phyloP scores from a whole-genome alignment of 2,888 invertebrate species.

The Oeneis ivallda region DNA sequence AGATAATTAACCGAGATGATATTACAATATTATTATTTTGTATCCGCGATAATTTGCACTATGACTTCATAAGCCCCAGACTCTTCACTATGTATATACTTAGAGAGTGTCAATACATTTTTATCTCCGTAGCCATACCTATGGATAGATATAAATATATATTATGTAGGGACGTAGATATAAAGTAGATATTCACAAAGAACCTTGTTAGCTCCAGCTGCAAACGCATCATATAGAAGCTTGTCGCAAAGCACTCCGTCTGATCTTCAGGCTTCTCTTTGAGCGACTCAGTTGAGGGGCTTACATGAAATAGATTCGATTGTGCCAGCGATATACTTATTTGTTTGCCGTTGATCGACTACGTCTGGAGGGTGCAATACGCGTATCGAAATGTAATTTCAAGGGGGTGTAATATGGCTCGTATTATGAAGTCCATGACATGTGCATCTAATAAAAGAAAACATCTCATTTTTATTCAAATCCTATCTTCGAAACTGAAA shows the following conservation, averaged over 20 bases:
- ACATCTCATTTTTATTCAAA: too few species aligned
- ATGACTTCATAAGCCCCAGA: too few species aligned
- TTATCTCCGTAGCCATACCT: neutral
- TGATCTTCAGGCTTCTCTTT: conserved; percentile 64
- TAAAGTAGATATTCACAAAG: conserved; percentile 22
- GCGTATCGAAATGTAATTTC: conserved; percentile 44
- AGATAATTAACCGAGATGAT: too few species aligned
- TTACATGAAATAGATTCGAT: conserved; percentile 63
- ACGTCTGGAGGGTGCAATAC: conserved; percentile 42
- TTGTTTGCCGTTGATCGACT: conserved; percentile 74
- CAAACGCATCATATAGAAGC: conserved; percentile 32
- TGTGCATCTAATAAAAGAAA: conserved; percentile 4
- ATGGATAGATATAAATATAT: neutral
- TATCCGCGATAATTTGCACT: too few species aligned
- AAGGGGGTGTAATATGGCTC: conserved; percentile 30
- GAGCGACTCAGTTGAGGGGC: conserved; percentile 65
- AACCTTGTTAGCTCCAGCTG: conserved; percentile 35
- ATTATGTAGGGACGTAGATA: neutral
- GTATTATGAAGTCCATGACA: conserved; percentile 9
- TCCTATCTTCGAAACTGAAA: too few species aligned
- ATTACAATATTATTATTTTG: too few species aligned
- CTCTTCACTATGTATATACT: neutral
- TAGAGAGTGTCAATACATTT: neutral
- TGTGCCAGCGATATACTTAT: conserved; percentile 70
- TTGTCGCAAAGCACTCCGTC: conserved; percentile 56